Conservation (phyloP, 2,113 vertebrate genomes). For the Probosciger aterrimus region DNA sequence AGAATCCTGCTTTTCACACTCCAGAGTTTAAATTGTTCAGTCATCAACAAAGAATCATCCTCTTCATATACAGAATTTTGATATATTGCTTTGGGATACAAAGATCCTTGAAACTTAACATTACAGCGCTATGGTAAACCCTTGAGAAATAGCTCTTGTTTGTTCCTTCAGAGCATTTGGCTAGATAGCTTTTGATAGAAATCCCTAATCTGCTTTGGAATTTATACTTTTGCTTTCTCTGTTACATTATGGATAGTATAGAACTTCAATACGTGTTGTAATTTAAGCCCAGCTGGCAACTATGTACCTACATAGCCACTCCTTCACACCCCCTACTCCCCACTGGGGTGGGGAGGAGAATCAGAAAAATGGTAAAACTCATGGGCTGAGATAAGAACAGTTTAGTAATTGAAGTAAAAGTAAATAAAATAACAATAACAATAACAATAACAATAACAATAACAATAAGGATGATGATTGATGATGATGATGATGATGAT, state of each 20-base stretch:
- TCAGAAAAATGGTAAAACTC: background rate
- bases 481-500: too few species aligned
- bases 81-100: background rate
- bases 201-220: background rate
- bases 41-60: background rate
- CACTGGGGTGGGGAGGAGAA: background rate
- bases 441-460: too few species aligned
- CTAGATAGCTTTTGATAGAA: background rate
- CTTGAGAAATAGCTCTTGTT: background rate
- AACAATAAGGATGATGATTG: too few species aligned
- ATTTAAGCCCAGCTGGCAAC: background rate
- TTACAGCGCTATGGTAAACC: background rate
- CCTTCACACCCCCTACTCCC: background rate
- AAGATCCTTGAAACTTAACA: background rate
- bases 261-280: background rate
- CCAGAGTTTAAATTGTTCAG: background rate
- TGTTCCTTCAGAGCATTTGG: background rate
- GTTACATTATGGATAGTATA: background rate
- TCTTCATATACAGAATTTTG: background rate
- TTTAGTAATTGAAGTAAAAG: background rate
- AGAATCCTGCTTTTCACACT: background rate
- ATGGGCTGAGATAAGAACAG: background rate
- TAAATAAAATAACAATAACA: background rate
- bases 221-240: background rate
- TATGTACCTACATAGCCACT: background rate